phyloP scores from a whole-genome alignment of 2,113 vertebrate species.

The Phyllostomus hastatus region DNA sequence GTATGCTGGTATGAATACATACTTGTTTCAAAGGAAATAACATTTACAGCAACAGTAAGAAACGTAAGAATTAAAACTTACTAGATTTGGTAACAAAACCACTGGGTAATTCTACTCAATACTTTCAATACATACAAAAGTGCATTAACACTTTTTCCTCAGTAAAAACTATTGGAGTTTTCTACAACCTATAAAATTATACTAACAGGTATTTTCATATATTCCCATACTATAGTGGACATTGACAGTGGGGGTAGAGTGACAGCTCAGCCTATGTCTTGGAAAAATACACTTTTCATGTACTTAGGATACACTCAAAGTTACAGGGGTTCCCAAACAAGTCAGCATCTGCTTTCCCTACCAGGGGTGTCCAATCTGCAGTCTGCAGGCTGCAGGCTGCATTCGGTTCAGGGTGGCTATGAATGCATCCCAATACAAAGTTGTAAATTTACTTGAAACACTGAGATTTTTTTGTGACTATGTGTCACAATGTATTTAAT shows the following conservation, averaged over 20 bases:
- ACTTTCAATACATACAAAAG: too few relatives aligned
- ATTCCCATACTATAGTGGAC: not conserved
- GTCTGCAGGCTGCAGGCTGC: too few relatives aligned
- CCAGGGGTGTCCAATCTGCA: too few relatives aligned
- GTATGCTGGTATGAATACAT: not conserved
- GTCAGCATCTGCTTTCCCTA: too few relatives aligned
- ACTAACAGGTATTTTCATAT: not conserved
- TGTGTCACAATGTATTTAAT: too few relatives aligned
- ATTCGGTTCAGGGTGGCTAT: too few relatives aligned
- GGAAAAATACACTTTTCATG: not conserved
- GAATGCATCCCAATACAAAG: too few relatives aligned
- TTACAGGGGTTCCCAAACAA: not conserved
- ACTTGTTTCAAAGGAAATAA: not conserved
- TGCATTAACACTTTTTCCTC: not conserved
- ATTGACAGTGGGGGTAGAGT: not conserved
- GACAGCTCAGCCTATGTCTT: not conserved
- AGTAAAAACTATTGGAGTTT: not conserved
- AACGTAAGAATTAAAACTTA: constrained; percentile 21
- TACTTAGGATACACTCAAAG: not conserved
- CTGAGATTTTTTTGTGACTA: too few relatives aligned
- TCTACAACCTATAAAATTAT: not conserved
- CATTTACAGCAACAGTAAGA: not conserved
- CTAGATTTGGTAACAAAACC: not conserved
- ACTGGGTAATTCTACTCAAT: not conserved
- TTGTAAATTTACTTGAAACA: too few relatives aligned